These are phyloP conservation scores for Microtus californicus DNA, from an alignment of 2,797 vertebrate species.

Conservation along the genomic window DNA sequence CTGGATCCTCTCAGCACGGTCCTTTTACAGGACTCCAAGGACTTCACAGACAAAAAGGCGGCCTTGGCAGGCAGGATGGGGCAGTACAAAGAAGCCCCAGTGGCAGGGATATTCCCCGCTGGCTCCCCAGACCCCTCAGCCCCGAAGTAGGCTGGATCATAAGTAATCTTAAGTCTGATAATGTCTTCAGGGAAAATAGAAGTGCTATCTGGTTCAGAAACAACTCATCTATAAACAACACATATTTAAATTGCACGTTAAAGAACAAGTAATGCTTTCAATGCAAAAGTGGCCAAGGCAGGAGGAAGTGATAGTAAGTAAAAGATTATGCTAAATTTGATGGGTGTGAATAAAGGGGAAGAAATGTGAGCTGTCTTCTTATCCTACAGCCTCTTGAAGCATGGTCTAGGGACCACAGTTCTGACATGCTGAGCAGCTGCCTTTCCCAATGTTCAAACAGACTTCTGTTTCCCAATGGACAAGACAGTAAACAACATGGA, in stretches of 20 bases:
- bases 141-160: no score
- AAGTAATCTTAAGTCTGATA: neutral
- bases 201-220: neutral
- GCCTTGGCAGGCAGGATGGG: no score
- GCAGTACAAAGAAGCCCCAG: no score
- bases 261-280: neutral
- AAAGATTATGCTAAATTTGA: neutral
- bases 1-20: no score
- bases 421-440: neutral
- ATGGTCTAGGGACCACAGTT: neutral
- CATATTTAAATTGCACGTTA: constrained; percentile 11
- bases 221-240: neutral
- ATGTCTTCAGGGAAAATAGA: neutral
- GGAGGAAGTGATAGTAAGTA: neutral
- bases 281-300: neutral
- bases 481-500: neutral
- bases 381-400: neutral
- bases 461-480: neutral
- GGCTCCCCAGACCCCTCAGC: no score
- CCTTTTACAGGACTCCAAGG: no score
- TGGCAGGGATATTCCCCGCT: no score
- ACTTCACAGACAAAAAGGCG: no score
- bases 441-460: neutral
- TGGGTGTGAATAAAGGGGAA: neutral
- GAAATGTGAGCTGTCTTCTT: neutral